phyloP scores from a whole-genome alignment of 92 coral and sea anemone genomes.

The Zoanthus solanderi region DNA sequence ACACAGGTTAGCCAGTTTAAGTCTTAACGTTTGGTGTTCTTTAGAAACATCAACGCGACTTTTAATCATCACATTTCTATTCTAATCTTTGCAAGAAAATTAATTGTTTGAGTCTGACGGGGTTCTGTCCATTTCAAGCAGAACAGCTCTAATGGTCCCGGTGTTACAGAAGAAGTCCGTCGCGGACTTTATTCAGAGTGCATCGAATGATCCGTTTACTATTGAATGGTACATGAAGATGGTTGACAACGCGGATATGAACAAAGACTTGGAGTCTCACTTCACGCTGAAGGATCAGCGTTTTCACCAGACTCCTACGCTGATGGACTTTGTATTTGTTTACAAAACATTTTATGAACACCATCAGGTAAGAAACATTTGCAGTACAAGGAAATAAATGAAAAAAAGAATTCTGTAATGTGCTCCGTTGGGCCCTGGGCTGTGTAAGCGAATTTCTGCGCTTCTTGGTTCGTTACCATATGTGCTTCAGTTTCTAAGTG shows the following conservation, averaged over 20 bases:
- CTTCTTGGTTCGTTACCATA: too few relatives aligned
- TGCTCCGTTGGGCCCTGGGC: too few relatives aligned
- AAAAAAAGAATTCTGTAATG: too few relatives aligned
- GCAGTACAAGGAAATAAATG: too few relatives aligned
- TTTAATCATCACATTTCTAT: too few relatives aligned
- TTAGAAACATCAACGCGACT: too few relatives aligned
- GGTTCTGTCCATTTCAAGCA: constrained; percentile 29
- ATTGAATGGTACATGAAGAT: constrained; percentile 99
- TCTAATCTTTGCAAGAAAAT: background rate
- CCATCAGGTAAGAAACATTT: constrained; percentile 77
- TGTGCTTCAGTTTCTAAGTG: too few relatives aligned
- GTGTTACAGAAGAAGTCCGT: constrained; percentile 80
- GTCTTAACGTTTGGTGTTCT: too few relatives aligned
- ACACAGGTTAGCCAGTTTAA: too few relatives aligned
- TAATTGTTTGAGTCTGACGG: background rate
- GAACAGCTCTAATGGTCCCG: constrained; percentile 73
- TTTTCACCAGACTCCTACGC: constrained; percentile 82
- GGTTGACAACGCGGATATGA: constrained; percentile 95
- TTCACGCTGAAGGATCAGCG: constrained; percentile 91
- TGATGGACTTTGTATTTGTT: constrained; percentile 87
- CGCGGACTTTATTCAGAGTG: constrained; percentile 93
- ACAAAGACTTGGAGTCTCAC: constrained; percentile 89
- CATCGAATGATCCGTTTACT: constrained; percentile 96
- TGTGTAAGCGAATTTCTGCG: too few relatives aligned
- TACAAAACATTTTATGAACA: constrained; percentile 88